Conservation (phyloP, 1,140 invertebrate genomes). For the Procambarus clarkii region DNA sequence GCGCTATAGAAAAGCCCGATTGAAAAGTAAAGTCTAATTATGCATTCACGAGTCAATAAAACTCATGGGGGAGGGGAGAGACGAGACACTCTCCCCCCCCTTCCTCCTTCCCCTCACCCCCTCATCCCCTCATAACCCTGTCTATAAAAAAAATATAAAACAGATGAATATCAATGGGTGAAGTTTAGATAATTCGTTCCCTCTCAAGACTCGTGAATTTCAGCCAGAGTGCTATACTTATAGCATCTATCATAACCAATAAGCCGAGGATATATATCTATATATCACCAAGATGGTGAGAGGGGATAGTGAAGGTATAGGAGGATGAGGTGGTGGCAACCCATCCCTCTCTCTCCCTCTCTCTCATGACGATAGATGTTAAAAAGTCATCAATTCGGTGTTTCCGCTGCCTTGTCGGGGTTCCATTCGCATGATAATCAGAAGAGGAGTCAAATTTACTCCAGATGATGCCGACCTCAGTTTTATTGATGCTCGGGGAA, state of each 20-base stretch:
- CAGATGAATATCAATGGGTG: background rate
- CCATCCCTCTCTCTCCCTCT: background rate
- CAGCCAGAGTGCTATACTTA: too few species aligned
- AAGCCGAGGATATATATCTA: too few species aligned
- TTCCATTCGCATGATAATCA: slow-evolving; percentile 61
- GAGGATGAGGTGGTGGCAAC: background rate
- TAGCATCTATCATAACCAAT: too few species aligned
- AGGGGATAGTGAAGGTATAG: too few species aligned
- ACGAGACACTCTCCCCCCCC: background rate
- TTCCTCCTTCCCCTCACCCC: too few species aligned
- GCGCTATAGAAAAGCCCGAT: slow-evolving; percentile 37
- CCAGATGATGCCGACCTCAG: slow-evolving; percentile 56
- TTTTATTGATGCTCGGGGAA: slow-evolving; percentile 44
- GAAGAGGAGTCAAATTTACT: slow-evolving; percentile 59
- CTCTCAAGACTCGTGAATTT: background rate
- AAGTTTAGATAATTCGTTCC: slow-evolving; percentile 2
- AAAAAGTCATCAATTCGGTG: slow-evolving; percentile 58
- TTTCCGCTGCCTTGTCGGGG: slow-evolving; percentile 45
- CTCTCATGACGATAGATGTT: slow-evolving; percentile 39
- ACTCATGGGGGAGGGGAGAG: slow-evolving; percentile 28
- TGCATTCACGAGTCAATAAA: slow-evolving; percentile 67
- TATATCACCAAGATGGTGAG: too few species aligned
- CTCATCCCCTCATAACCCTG: too few species aligned
- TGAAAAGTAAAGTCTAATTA: slow-evolving; percentile 67
- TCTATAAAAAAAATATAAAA: background rate